Evolutionary conservation across 2,797 vertebrate genomes (phyloP).

Genomic region (Rhinogobio ventralis): DNA sequence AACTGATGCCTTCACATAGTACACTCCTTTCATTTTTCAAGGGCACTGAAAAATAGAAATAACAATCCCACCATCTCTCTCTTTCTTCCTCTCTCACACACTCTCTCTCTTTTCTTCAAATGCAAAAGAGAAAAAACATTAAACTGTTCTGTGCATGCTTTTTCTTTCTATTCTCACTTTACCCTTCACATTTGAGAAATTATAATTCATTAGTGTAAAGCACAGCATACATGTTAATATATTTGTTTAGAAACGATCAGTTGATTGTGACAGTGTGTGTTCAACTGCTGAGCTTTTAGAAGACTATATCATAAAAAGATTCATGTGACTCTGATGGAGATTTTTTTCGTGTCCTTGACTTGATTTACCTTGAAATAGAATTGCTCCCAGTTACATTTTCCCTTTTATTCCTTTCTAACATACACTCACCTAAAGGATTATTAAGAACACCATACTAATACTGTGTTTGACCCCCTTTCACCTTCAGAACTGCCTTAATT

Average conservation of each 20-base stretch:
- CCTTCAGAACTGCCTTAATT: no score
- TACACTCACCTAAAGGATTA: no score
- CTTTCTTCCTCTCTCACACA: slow-evolving; percentile 10
- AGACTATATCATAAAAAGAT: slow-evolving; percentile 1
- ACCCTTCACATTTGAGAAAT: not conserved
- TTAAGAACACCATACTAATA: no score
- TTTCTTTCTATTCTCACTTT: not conserved
- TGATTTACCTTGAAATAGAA: slow-evolving; percentile 11
- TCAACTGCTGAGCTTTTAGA: not conserved
- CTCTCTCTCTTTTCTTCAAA: not conserved
- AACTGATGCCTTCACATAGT: slow-evolving; percentile 52
- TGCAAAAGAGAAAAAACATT: not conserved
- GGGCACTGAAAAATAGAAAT: slow-evolving; percentile 49
- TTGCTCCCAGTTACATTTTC: not conserved
- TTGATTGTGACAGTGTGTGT: not conserved
- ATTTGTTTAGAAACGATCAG: not conserved
- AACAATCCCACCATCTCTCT: slow-evolving; percentile 37
- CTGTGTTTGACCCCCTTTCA: no score
- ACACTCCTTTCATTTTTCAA: slow-evolving; percentile 60
- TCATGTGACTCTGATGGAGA: not conserved
- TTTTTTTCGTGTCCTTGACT: slow-evolving; percentile 19
- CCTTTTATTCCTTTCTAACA: not conserved
- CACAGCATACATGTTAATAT: not conserved
- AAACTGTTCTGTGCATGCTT: not conserved
- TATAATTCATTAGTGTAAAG: not conserved